Conservation (phyloP, 2,888 invertebrate species). For the Drosophila hamatofila region DNA sequence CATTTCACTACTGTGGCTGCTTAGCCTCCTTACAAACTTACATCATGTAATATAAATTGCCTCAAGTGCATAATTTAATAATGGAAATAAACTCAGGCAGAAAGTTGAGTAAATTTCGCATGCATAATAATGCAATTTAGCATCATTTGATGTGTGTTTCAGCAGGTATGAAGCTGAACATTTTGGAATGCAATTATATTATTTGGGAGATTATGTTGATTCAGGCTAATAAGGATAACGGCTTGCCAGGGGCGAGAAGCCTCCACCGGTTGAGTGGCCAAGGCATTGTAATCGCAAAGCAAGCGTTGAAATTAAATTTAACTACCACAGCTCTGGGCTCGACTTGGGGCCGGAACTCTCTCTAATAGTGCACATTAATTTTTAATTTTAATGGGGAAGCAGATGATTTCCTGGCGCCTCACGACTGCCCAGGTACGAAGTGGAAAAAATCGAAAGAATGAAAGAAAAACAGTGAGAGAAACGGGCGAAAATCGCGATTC, state of each 20-base stretch:
- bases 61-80: background rate
- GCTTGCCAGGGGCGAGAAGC: slow-evolving; percentile 13
- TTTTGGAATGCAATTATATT: background rate
- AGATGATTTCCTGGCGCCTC: slow-evolving; percentile 40
- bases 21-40: background rate
- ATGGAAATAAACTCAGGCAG: background rate
- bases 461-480: slow-evolving; percentile 21
- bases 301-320: slow-evolving; percentile 45
- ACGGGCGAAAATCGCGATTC: slow-evolving; percentile 19
- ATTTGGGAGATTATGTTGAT: background rate
- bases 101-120: background rate
- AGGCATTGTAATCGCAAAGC: slow-evolving; percentile 10
- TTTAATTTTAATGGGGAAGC: slow-evolving; percentile 59
- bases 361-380: slow-evolving; percentile 63
- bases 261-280: slow-evolving; percentile 1
- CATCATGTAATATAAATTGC: background rate
- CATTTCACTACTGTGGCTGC: background rate
- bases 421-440: slow-evolving; percentile 35
- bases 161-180: background rate
- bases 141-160: too few species aligned
- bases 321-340: slow-evolving; percentile 27
- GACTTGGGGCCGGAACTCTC: slow-evolving; percentile 41
- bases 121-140: background rate
- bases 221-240: slow-evolving; percentile 8
- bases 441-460: slow-evolving; percentile 14